Percentiles rank a stretch among this genome's conserved stretches.
Conservation (phyloP, 2,888 invertebrate genomes). For the Toxonevra muliebris region DNA sequence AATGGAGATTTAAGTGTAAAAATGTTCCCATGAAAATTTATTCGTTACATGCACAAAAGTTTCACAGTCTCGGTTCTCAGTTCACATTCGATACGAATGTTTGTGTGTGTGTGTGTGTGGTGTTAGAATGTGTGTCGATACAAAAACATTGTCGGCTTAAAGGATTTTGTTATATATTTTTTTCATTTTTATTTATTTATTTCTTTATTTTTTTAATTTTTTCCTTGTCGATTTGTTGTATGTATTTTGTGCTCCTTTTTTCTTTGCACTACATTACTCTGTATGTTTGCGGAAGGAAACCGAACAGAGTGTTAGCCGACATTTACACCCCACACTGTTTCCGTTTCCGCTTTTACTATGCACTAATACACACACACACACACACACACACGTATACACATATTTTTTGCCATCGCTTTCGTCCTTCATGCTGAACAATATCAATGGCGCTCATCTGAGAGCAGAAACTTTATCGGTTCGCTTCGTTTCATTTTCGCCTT, state of each 20-base stretch:
- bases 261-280: conserved; percentile 6
- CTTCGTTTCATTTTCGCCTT: not conserved
- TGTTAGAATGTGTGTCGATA: not conserved
- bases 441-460: conserved; percentile 6
- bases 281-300: conserved; percentile 45
- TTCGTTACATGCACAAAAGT: conserved; percentile 31
- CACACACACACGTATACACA: not conserved
- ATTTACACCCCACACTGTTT: conserved; percentile 52
- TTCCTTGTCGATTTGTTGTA: too few species aligned
- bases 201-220: too few species aligned
- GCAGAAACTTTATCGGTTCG: conserved; percentile 24
- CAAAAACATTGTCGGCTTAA: conserved; percentile 13
- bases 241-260: not conserved
- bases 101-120: too few species aligned
- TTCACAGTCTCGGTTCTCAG: not conserved
- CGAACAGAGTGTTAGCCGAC: conserved; percentile 52
- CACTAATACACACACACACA: conserved; percentile 19
- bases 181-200: too few species aligned
- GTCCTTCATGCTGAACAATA: not conserved
- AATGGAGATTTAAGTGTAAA: conserved; percentile 6
- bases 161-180: not conserved
- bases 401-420: conserved; percentile 15
- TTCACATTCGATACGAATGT: not conserved
- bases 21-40: conserved; percentile 27
- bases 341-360: conserved; percentile 42